Evolutionary conservation across 2,113 vertebrate genomes (phyloP), one percentile per base, ranked within the genome.

Genomic region (Ivindomyrus marchei): DNA sequence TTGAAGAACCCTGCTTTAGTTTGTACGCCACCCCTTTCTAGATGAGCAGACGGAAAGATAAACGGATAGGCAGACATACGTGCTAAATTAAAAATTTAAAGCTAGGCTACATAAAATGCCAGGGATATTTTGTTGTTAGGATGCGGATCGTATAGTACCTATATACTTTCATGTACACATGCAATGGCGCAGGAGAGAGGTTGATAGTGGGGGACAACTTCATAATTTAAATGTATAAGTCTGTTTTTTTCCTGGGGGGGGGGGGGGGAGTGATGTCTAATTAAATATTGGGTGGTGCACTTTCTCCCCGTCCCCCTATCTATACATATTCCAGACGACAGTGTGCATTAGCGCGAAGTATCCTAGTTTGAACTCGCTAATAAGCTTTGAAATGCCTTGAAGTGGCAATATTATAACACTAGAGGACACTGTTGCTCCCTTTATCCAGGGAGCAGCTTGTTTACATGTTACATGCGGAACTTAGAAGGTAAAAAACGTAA

Each of bases 401-500:
- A 62, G 46, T 80, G 66, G 31, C n/a, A 49, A 39, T 31, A 21
- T 13, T 42, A 7, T 24, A 89, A 52, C 77, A 85, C 31, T 46
- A 89, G 74, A 52, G 19, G 74, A 11, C 77, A n/a, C 89, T 58
- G 36, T 85, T 89, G 77, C 42, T 45, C 77, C 86, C 13, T 56
- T 88, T 56, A 56, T 53, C 24, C 86, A 3, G 6, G 17, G 4
- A 88, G 13, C 50, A 13, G 24, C n/a, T 49, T 45, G 42, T 83
- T 70, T 70, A 70, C n/a, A 62, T 27, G 19, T 70, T 70, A 70
- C n/a, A 66, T 11, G n/a, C 9, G n/a, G 62, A 31, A 27, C 10
- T 70, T 3, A 70, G 0, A 70, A 70, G 10, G 62, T 70, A 80
- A 42, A 77, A 80, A 19, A 77, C 11, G 70, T 39, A 77, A 19